Percentiles rank a stretch among this genome's conserved stretches.
Conservation (phyloP, 2,113 vertebrate genomes). For the Peromyscus californicus region DNA sequence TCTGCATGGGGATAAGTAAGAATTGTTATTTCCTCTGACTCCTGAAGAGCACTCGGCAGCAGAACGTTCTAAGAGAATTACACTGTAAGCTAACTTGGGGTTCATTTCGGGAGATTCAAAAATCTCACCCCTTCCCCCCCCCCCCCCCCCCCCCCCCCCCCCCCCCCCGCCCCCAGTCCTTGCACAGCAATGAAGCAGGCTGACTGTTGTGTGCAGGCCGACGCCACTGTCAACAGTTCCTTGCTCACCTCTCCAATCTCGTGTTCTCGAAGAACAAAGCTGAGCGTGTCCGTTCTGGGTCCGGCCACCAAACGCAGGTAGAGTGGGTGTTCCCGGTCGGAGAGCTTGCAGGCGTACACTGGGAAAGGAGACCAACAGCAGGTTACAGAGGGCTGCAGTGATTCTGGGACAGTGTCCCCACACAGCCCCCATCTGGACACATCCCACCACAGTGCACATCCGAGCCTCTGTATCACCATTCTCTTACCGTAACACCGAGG, state of each 20-base stretch:
- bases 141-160: neutral
- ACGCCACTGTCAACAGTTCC: neutral
- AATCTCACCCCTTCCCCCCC: neutral
- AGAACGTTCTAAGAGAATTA: neutral
- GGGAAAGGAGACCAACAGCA: slow-evolving; percentile 14
- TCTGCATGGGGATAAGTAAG: neutral
- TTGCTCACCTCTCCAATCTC: slow-evolving; percentile 95
- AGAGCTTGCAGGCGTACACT: slow-evolving; percentile 97
- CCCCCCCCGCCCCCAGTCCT: neutral
- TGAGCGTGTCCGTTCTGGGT: slow-evolving; percentile 92
- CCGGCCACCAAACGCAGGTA: slow-evolving; percentile 96
- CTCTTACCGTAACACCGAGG: no score
- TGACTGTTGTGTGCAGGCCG: neutral
- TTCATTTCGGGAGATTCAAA: neutral
- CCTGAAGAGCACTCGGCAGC: neutral
- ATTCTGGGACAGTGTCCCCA: neutral
- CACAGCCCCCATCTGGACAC: neutral
- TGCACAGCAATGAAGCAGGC: neutral
- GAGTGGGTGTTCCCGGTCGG: slow-evolving; percentile 94
- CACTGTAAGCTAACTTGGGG: neutral
- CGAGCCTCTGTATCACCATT: no score
- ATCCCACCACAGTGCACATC: neutral
- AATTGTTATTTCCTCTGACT: neutral
- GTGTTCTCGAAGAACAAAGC: slow-evolving; percentile 96
- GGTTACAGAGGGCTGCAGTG: neutral